Base-by-base conservation (phyloP, 2,888 invertebrate species). In the Myathropa florea region DNA sequence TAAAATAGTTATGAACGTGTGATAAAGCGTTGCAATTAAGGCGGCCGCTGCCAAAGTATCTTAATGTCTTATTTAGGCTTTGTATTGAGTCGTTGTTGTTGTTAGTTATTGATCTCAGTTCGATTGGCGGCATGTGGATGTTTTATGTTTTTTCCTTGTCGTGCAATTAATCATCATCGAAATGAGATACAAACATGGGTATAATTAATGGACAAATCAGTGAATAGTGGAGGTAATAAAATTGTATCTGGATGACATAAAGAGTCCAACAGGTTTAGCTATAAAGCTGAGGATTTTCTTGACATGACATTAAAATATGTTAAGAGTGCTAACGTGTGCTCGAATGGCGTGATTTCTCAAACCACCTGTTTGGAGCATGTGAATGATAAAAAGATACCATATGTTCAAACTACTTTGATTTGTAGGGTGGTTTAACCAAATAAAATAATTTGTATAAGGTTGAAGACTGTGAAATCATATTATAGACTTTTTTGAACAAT, bases 141-240 rank as follows among this genome's bases (percentile, higher is more conserved):
- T 76, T 21, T 39, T 39, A 59, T 75, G 30, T 55, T 55, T 18
- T 57, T 24, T 57, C 24, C 57, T 46, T 46, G 46, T 46, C 46
- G 46, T 46, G 18, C 57, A 63, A 55, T 53, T 63, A 4, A 55
- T 77, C 63, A 55, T 77, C 63, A 70, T 77, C 36, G n/a, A 70
- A 61, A 63, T 63, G 63, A 77, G 68, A 12, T 23, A 26, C 24
- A 60, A 24, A 12, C 46, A 33, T 26, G 67, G 18, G 30, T 18
- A 68, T 63, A 53, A 77, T 77, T 68, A 68, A 68, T 76, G 30
- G 60, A 76, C 60, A 57, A 14, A 61, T 63, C 70, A 70, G 59
- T 36, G 70, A 18, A 57, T 30, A 61, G 68, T 14, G 39, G 76
- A 18, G 61, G 61, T 33, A 46, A 77, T 63, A 24, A 68, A 77